Percentiles rank a stretch among this genome's conserved stretches.
These are phyloP conservation scores for Pyrochroa serraticornis DNA, from an alignment of 2,888 invertebrate genomes.

Conservation along the genomic window DNA sequence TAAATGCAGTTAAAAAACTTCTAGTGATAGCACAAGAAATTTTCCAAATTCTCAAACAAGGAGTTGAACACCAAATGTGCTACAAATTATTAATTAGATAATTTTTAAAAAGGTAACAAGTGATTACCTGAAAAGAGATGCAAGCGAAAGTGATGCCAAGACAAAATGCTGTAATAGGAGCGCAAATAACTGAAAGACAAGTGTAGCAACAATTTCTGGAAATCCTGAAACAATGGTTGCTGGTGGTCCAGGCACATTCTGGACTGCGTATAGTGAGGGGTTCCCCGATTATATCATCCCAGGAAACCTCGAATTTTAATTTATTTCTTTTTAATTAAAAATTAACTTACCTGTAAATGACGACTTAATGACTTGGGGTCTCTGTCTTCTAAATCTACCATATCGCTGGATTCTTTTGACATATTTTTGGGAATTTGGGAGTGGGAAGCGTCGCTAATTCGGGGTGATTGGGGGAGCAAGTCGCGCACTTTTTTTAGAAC, in stretches of 20 bases:
- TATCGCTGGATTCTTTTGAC: constrained; percentile 58
- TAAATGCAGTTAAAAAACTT: constrained; percentile 63
- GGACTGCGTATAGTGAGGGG: constrained; percentile 73
- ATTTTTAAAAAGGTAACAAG: constrained; percentile 4
- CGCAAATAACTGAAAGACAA: constrained; percentile 68
- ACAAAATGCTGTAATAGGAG: constrained; percentile 70
- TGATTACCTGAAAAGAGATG: constrained; percentile 69
- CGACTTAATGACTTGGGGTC: constrained; percentile 74
- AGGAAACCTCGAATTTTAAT: constrained; percentile 63
- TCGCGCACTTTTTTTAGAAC: constrained; percentile 7
- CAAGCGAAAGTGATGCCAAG: constrained; percentile 73
- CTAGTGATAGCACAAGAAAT: constrained; percentile 69
- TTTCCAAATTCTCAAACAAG: constrained; percentile 70
- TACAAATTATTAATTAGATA: constrained; percentile 52
- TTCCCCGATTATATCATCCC: constrained; percentile 75
- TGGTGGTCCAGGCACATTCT: constrained; percentile 73
- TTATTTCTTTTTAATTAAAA: constrained; percentile 34
- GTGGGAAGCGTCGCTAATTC: neutral
- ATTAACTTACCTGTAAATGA: constrained; percentile 68
- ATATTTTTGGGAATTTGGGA: constrained; percentile 22
- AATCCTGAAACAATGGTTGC: constrained; percentile 68
- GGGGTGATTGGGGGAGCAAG: constrained; percentile 3
- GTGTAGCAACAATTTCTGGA: constrained; percentile 74
- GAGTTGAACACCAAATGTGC: constrained; percentile 78
- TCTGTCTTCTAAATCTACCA: constrained; percentile 67